A percentile compares a stretch with the other conserved stretches of the same genome.
phyloP scores from a whole-genome alignment of 2,113 vertebrate genomes.

The Condylura cristata region DNA sequence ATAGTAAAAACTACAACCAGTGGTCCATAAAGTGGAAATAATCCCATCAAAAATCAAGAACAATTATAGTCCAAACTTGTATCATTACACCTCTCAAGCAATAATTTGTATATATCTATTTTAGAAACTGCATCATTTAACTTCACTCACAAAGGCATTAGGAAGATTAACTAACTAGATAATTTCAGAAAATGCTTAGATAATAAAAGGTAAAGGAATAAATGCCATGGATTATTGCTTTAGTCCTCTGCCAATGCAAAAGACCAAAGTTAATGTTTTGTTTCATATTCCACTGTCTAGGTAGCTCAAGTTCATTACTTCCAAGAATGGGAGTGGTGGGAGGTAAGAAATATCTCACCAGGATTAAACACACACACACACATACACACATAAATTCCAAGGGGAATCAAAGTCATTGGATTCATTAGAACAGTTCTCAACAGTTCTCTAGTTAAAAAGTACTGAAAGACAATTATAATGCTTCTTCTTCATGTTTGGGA shows the following conservation, averaged over 20 bases:
- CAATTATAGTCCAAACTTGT: conserved; percentile 66
- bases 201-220: conserved; percentile 79
- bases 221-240: conserved; percentile 78
- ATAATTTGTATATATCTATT: conserved; percentile 80
- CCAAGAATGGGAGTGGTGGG: conserved; percentile 46
- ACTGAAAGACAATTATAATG: conserved; percentile 12
- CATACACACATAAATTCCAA: conserved; percentile 38
- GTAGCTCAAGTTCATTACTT: conserved; percentile 78
- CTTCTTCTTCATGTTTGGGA: neutral
- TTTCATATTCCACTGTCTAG: conserved; percentile 75
- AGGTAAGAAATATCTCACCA: conserved; percentile 44
- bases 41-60: conserved; percentile 68
- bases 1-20: conserved; percentile 44
- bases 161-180: conserved; percentile 78
- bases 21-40: conserved; percentile 67
- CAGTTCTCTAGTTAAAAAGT: conserved; percentile 33
- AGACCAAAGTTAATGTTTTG: conserved; percentile 81
- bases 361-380: too few species aligned
- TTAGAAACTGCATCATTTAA: conserved; percentile 77
- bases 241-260: conserved; percentile 73
- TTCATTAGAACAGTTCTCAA: conserved; percentile 61
- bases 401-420: conserved; percentile 61
- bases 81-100: conserved; percentile 68
- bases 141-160: conserved; percentile 72
- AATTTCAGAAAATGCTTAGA: conserved; percentile 77